A percentile compares a stretch with the other conserved stretches of the same genome.
Conservation (phyloP, 2,797 vertebrate genomes). For the Enteromius treurensis region DNA sequence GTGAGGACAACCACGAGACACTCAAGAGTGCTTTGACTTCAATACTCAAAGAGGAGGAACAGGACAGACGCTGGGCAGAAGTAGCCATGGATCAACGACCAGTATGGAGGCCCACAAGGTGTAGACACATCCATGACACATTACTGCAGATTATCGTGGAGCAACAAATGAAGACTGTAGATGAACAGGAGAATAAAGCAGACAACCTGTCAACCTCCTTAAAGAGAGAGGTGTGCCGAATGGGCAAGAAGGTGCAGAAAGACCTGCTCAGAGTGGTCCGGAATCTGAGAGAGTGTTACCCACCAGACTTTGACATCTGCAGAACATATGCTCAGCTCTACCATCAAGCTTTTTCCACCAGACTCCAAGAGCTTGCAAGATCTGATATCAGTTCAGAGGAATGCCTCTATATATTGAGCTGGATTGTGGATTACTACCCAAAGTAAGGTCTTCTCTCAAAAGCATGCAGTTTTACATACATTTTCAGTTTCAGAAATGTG, state of each 20-base stretch:
- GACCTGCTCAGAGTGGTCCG: conserved; percentile 81
- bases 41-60: conserved; percentile 81
- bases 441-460: conserved; percentile 75
- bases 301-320: conserved; percentile 80
- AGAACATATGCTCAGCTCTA: conserved; percentile 81
- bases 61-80: conserved; percentile 71
- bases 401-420: conserved; percentile 80
- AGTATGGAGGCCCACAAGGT: conserved; percentile 77
- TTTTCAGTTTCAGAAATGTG: not conserved
- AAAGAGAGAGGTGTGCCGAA: conserved; percentile 73
- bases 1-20: conserved; percentile 63
- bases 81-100: conserved; percentile 28
- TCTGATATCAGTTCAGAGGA: conserved; percentile 76
- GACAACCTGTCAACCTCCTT: conserved; percentile 72
- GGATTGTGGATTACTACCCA: conserved; percentile 84
- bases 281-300: conserved; percentile 79
- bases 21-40: conserved; percentile 78
- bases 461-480: not conserved
- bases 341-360: conserved; percentile 78
- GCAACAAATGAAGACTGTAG: conserved; percentile 68
- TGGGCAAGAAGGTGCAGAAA: conserved; percentile 81
- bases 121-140: conserved; percentile 76
- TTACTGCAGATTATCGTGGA: conserved; percentile 72
- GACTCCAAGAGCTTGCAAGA: conserved; percentile 66
- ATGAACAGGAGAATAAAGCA: conserved; percentile 33